Percentiles rank a stretch among this genome's conserved stretches.
These are phyloP conservation scores for Sminthurides bifidus DNA, from an alignment of 1,140 invertebrate genomes.

Conservation along the genomic window DNA sequence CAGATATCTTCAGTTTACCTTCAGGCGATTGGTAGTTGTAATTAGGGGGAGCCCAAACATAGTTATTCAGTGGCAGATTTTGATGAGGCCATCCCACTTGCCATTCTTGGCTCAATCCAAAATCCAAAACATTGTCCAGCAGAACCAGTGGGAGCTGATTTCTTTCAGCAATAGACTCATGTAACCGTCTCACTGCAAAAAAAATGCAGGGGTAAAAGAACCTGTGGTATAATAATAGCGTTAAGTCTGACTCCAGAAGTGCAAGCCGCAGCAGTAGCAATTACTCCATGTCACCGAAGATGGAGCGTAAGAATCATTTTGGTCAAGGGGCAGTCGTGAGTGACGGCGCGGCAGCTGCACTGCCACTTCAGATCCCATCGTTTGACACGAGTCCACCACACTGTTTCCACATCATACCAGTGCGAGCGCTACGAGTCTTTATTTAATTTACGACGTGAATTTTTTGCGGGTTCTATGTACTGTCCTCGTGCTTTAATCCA, in stretches of 20 bases:
- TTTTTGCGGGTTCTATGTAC: background rate
- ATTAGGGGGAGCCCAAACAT: conserved; percentile 83
- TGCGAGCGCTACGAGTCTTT: background rate
- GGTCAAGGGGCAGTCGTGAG: background rate
- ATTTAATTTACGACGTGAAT: background rate
- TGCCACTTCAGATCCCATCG: background rate
- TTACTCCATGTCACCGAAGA: background rate
- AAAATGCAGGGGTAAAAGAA: conserved; percentile 1
- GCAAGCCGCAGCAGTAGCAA: background rate
- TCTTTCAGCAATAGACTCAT: background rate
- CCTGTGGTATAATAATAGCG: too few species aligned
- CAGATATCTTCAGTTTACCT: conserved; percentile 50
- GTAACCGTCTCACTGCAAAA: conserved; percentile 23
- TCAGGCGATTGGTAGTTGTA: conserved; percentile 58
- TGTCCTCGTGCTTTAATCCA: background rate
- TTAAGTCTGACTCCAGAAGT: background rate
- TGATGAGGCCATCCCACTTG: conserved; percentile 66
- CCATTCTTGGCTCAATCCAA: background rate
- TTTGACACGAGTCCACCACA: conserved; percentile 10
- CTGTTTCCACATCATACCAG: too few species aligned
- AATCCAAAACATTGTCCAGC: conserved; percentile 8
- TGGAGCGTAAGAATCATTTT: too few species aligned
- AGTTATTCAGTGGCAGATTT: conserved; percentile 72
- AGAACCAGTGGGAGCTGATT: conserved; percentile 72
- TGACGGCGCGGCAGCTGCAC: background rate